Evolutionary conservation across 2,888 invertebrate species (phyloP), one percentile per base, ranked within the genome.

Genomic region (Agrochola litura): DNA sequence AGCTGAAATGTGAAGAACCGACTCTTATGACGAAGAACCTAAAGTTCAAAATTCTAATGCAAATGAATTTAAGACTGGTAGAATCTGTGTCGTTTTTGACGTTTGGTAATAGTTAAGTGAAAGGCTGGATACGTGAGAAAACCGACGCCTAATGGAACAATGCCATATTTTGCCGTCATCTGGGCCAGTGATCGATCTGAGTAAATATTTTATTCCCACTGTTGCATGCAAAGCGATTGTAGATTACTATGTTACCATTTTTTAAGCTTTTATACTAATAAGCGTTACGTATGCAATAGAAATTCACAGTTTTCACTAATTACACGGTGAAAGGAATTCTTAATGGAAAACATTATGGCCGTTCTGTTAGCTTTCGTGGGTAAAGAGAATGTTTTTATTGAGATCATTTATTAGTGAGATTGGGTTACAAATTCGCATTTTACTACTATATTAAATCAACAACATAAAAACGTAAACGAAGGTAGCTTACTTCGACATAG

Each of bases 121-220:
- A 96, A 96, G 96, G 96, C 93, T 90, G 91, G 89, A 92, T 93
- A 95, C 95, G 96, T 96, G 96, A 96, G 96, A 96, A 96, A 95
- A 94, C 93, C 93, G 93, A 94, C 95, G 95, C 95, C 93, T 94
- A 92, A 93, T 94, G 89, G 93, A 94, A 96, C 96, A 96, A 96
- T 96, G 94, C 95, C 92, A 95, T 94, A 95, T 95, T 95, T 95
- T 94, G 94, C 94, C 93, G 94, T 95, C 95, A 93, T 93, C 94
- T 93, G 91, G 92, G 91, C 92, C 90, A 90, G 92, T 96, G 96
- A 96, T 96, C 95, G 96, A 96, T 96, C 94, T 94, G 90, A 88
- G 91, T 94, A 94, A 95, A 95, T 95, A 95, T 95, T 95, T 95
- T 93, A 95, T 94, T 93, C 92, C 90, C 91, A 91, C 88, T 91